Base-by-base conservation (phyloP, 2,888 invertebrate genomes). In the Andrena minutula region DNA sequence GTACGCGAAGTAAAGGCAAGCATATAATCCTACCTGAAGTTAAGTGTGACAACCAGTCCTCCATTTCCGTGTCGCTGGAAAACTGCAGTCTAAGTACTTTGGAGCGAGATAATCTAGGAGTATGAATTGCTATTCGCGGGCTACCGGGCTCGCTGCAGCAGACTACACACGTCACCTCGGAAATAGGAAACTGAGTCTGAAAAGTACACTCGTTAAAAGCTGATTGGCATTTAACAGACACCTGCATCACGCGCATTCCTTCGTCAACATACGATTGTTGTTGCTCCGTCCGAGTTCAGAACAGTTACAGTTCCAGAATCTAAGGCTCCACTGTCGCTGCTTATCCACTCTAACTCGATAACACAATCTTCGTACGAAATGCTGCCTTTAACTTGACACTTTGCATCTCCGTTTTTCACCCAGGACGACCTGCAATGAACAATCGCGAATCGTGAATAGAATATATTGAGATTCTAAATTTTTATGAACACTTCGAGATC, bases 21-120 rank as follows among this genome's bases (percentile, higher is more conserved):
- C 26, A 12, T 16, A 26, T 30, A 56, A 92, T 90, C 89, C 92
- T 94, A 93, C 95, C 95, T 84, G 96, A 96, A 16, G 97, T 96
- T 88, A 98, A 95, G 92, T 97, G 96, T 80, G 96, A 96, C 75
- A 98, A 95, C 98, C 98, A 98, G 92, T 98, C 98, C 94, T 98
- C 98, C 94, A 98, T 96, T 94, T 98, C 97, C 83, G 96, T 96
- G 94, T 98, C 98, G 86, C 97, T 96, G 71, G 95, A 95, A 92
- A 98, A 98, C 91, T 97, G 97, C 78, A 98, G 94, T 92, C 96
- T 96, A 58, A 98, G 95, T 7, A 96, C 95, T 75, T 94, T 94
- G 35, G 94, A 94, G 76, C 94, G 93, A 30, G 90, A 94, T 85
- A 96, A 95, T 83, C 96, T 95, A 10, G 97, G 96, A 0, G 97